Percentiles rank a stretch among this genome's conserved stretches.
phyloP scores from a whole-genome alignment of 2,888 invertebrate genomes.

The Tribolium freemani region DNA sequence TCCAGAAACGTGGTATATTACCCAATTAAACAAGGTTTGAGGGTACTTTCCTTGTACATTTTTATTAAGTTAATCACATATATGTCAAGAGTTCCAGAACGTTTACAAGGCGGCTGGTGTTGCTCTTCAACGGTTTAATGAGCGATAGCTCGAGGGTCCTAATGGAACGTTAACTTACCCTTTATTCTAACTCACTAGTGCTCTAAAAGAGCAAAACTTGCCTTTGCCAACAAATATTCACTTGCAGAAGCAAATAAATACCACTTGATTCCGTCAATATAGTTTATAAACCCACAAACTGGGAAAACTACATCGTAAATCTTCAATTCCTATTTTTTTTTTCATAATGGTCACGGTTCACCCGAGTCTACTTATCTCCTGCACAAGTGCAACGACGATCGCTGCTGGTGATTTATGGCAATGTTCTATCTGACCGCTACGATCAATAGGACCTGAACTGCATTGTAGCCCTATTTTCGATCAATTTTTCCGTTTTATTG shows the following conservation, averaged over 20 bases:
- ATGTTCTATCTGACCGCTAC: slow-evolving; percentile 20
- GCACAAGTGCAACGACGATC: slow-evolving; percentile 26
- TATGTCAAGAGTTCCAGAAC: background rate
- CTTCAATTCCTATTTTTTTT: slow-evolving; percentile 8
- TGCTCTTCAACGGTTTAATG: background rate
- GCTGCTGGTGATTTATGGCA: slow-evolving; percentile 16
- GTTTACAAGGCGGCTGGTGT: background rate
- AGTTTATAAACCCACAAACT: slow-evolving; percentile 3
- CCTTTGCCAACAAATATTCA: background rate
- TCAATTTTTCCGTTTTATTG: background rate
- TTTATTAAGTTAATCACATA: background rate
- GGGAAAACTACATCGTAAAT: slow-evolving; percentile 14
- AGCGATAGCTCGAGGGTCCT: background rate
- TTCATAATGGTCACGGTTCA: slow-evolving; percentile 11
- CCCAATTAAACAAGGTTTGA: background rate
- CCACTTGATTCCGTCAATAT: background rate
- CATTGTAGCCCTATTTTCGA: background rate
- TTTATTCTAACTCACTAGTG: background rate
- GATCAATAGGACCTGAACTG: slow-evolving; percentile 15
- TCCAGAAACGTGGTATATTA: background rate
- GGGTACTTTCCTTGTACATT: background rate
- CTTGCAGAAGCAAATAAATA: background rate
- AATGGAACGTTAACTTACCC: background rate
- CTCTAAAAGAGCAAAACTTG: background rate
- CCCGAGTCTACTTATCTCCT: slow-evolving; percentile 23